phyloP scores from a whole-genome alignment of 2,113 vertebrate species.

The Isurus oxyrinchus region DNA sequence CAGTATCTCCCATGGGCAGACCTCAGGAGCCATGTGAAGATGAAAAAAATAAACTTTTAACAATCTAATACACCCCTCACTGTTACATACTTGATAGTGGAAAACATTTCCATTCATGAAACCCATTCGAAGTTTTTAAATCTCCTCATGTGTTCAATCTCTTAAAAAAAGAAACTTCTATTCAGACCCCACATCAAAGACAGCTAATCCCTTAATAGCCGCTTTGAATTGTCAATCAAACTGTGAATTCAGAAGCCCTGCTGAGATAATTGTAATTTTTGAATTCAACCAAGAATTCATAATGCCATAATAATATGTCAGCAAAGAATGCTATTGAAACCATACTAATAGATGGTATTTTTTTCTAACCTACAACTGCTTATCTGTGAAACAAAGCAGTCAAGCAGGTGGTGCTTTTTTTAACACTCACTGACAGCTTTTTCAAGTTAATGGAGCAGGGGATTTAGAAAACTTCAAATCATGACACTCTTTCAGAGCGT shows the following conservation, averaged over 20 bases:
- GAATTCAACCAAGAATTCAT: not conserved
- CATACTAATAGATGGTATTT: not conserved
- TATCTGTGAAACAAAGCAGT: not conserved
- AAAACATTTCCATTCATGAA: not conserved
- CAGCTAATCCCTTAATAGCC: not conserved
- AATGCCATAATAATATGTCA: not conserved
- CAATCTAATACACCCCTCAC: not conserved
- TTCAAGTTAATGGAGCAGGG: too few species aligned
- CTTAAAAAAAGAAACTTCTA: not conserved
- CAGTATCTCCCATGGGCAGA: not conserved
- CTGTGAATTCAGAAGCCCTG: not conserved
- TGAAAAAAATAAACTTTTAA: not conserved
- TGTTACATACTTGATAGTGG: not conserved
- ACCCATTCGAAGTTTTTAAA: not conserved
- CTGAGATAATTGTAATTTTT: not conserved
- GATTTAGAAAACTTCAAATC: too few species aligned
- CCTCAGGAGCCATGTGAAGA: not conserved
- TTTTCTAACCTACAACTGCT: not conserved
- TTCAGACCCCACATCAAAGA: not conserved
- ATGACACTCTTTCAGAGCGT: not conserved
- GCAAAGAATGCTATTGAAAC: not conserved
- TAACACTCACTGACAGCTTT: too few species aligned
- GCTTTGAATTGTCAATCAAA: not conserved
- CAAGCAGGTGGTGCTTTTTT: too few species aligned
- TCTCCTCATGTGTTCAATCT: not conserved